Evolutionary conservation across 2,797 vertebrate species (phyloP), one percentile per base, ranked within the genome.

Genomic region (Darevskia mixta): DNA sequence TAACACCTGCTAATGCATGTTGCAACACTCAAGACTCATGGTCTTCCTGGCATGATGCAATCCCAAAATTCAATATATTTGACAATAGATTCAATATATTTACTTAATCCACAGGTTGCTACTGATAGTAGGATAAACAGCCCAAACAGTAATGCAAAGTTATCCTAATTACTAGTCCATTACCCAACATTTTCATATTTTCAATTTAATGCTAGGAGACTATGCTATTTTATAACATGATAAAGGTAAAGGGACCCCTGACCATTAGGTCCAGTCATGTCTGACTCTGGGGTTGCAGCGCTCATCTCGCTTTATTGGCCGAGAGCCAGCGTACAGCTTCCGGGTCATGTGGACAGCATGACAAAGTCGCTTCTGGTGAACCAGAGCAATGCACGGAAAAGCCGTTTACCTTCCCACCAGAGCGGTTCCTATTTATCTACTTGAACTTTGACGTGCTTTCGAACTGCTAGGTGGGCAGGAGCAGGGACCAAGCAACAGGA

Each of bases 21-120:
- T 83, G 8, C 8, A 69, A 80, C 83, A 85, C 82, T 85, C 80
- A 85, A 90, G 91, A 89, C 82, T 45, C 2, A 86, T 35, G 0
- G 67, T 87, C 77, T 90, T 49, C 93, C 88, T 75, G 86, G 35
- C 27, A 66, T 55, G 35, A 83, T 92, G 87, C 87, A 91, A 25
- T 32, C 90, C 86, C 82, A 20, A 88, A 90, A 89, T 64, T 83
- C 1, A 84, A 29, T 75, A 55, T 0, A 81, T 27, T 35, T 35
- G 20, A 11, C 83, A 88, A 87, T 1, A 77, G 80, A 55, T 55
- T 55, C 49, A 55, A 55, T 15, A 55, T 55, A 55, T 90, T 77
- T 82, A 86, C 87, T 90, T 86, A 64, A 93, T 18, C 20, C 66
- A 82, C 72, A 25, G 69, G 23, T 83, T 64, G 4, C 64, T 83